phyloP scores from a whole-genome alignment of 2,888 invertebrate species.

The Euclidia mi region DNA sequence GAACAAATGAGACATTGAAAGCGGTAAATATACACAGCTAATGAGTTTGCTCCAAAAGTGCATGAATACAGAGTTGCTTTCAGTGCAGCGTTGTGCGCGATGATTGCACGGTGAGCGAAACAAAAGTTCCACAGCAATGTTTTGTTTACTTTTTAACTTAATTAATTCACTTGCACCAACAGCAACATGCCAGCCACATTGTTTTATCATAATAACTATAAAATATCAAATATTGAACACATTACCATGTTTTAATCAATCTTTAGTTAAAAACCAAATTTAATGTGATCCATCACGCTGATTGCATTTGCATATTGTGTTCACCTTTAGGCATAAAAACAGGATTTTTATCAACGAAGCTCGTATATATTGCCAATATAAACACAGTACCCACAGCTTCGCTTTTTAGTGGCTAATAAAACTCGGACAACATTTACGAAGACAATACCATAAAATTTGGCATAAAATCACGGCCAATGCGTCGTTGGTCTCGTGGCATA shows the following conservation, averaged over 20 bases:
- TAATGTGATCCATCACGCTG: conserved; percentile 37
- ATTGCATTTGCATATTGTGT: conserved; percentile 46
- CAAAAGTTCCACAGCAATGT: conserved; percentile 62
- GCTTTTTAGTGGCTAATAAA: conserved; percentile 78
- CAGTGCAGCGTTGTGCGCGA: conserved; percentile 51
- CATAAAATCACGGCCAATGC: conserved; percentile 88
- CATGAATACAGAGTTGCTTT: conserved; percentile 41
- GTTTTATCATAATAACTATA: conserved; percentile 66
- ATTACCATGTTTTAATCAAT: conserved; percentile 64
- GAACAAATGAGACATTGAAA: no score
- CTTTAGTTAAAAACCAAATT: conserved; percentile 49
- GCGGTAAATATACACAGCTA: no score
- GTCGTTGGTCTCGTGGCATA: no score
- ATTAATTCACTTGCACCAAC: conserved; percentile 70
- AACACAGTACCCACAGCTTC: conserved; percentile 60
- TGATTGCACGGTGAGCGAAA: conserved; percentile 56
- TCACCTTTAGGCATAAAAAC: conserved; percentile 37
- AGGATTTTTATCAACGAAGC: conserved; percentile 28
- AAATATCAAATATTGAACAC: conserved; percentile 57
- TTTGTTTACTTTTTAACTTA: conserved; percentile 75
- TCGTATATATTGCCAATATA: conserved; percentile 59
- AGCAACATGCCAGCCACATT: conserved; percentile 61
- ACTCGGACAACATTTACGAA: conserved; percentile 85
- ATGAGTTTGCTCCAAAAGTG: conserved; percentile 25
- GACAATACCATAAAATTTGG: conserved; percentile 86